Evolutionary conservation across 2,888 invertebrate species (phyloP).

Genomic region (Archips crataeganus): DNA sequence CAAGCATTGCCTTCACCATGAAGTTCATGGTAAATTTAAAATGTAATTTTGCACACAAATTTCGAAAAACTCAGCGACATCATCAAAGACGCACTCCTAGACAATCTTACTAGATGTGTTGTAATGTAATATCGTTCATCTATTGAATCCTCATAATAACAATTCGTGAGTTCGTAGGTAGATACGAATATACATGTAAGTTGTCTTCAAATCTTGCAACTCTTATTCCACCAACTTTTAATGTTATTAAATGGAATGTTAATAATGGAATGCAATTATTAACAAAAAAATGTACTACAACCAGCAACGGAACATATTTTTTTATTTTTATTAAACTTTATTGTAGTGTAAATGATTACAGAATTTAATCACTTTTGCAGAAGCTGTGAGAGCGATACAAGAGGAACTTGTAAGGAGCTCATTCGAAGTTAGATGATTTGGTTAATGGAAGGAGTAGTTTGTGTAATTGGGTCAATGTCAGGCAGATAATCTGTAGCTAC

Average conservation of each 20-base stretch:
- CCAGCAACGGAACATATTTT: too few relatives aligned
- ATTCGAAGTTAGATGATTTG: slow-evolving; percentile 1
- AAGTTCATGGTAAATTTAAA: too few relatives aligned
- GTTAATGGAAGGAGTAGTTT: background rate
- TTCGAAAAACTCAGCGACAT: too few relatives aligned
- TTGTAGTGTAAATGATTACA: background rate
- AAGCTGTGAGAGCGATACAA: background rate
- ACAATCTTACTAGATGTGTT: background rate
- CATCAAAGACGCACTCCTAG: too few relatives aligned
- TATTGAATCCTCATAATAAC: background rate
- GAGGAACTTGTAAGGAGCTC: background rate
- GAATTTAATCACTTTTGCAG: background rate
- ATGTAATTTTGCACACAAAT: too few relatives aligned
- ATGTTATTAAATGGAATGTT: too few relatives aligned
- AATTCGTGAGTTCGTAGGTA: background rate
- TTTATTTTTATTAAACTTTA: background rate
- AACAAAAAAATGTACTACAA: too few relatives aligned
- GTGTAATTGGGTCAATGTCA: background rate
- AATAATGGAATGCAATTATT: too few relatives aligned
- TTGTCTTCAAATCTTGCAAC: too few relatives aligned
- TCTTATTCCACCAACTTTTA: too few relatives aligned
- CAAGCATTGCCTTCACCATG: too few relatives aligned
- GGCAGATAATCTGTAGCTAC: background rate
- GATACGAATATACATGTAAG: too few relatives aligned
- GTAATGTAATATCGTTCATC: background rate